Conservation (phyloP, 2,888 invertebrate genomes). For the Julus scanicus region DNA sequence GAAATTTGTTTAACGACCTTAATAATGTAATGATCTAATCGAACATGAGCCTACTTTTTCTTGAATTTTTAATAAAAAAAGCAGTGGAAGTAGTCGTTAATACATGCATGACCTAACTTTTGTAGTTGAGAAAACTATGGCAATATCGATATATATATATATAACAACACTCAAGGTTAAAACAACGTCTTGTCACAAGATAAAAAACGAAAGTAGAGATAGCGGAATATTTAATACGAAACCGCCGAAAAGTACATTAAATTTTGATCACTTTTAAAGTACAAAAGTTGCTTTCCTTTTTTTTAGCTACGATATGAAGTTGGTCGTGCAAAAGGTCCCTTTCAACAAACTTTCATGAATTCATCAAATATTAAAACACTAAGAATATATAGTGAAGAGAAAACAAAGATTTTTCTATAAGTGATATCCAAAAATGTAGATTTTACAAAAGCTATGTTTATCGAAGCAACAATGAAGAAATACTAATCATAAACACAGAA, state of each 20-base stretch:
- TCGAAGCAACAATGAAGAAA: too few relatives aligned
- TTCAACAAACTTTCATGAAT: background rate
- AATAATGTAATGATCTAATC: too few relatives aligned
- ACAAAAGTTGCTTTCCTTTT: background rate
- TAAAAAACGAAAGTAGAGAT: background rate
- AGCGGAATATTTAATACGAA: conserved; percentile 3
- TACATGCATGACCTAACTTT: background rate
- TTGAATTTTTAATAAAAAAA: background rate
- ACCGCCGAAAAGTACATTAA: background rate
- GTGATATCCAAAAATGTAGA: too few relatives aligned
- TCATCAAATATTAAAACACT: background rate
- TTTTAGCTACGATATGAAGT: background rate
- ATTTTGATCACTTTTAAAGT: background rate
- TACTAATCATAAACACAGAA: too few relatives aligned
- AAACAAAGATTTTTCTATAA: too few relatives aligned
- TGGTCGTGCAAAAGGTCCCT: background rate
- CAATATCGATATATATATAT: background rate
- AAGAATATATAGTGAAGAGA: too few relatives aligned
- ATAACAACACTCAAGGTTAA: too few relatives aligned
- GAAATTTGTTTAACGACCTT: too few relatives aligned
- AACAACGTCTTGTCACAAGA: background rate
- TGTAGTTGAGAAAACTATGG: background rate
- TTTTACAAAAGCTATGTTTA: too few relatives aligned
- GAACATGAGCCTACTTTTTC: too few relatives aligned
- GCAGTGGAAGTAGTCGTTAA: background rate